A percentile compares a stretch with the other conserved stretches of the same genome.
Conservation (phyloP, 2,797 vertebrate genomes). For the Pangasius larnaudii region DNA sequence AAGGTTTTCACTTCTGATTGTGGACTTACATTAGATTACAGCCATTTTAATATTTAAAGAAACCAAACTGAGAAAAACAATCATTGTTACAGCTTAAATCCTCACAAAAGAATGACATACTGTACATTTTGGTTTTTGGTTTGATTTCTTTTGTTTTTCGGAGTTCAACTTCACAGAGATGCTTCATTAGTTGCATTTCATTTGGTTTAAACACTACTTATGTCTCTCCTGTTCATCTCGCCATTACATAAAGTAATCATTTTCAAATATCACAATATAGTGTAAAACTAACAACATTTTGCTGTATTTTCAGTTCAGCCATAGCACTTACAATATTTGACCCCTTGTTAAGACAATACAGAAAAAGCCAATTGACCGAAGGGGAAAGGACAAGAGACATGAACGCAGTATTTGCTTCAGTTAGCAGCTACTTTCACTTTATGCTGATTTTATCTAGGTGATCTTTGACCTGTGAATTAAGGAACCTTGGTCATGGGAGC, state of each 20-base stretch:
- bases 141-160: neutral
- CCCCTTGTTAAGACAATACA: neutral
- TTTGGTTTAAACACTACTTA: neutral
- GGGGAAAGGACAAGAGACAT: neutral
- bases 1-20: neutral
- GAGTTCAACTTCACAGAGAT: neutral
- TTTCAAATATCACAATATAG: neutral
- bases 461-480: constrained; percentile 2
- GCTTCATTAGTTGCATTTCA: neutral
- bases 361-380: neutral
- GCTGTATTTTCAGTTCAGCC: neutral
- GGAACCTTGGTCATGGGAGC: neutral
- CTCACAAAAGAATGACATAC: neutral
- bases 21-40: neutral
- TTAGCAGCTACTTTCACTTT: neutral
- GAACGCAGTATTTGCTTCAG: neutral
- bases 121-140: neutral
- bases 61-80: neutral
- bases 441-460: constrained; percentile 18
- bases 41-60: neutral
- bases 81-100: no score
- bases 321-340: neutral
- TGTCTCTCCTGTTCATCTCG: neutral
- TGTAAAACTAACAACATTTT: neutral
- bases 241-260: neutral